Evolutionary conservation across 2,113 vertebrate genomes (phyloP), one percentile per base, ranked within the genome.

Genomic region (Petroica traversi): DNA sequence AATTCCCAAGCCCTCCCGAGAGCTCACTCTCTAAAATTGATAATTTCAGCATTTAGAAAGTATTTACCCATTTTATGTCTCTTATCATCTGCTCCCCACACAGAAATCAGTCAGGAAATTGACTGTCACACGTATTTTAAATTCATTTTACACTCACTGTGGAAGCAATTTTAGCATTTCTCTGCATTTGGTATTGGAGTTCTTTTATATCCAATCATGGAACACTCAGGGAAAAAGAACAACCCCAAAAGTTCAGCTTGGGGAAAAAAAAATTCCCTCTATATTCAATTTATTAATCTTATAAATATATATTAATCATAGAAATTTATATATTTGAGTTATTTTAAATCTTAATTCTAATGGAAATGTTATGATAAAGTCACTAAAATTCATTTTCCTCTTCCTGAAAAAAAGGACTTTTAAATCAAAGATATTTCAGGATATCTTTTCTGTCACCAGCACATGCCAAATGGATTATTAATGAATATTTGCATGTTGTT

Each of bases 41-140:
- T 91, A 58, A 86, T 69, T 92, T 78, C 49, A 62, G 8, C 34
- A 33, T 64, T 96, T 83, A 36, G 48, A 92, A 76, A 72, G 2
- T 20, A 85, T 79, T 88, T 90, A 63, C 68, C 63, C 54, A 45
- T 92, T 88, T 43, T 74, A 49, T 34, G 13, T 5, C 20, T 45
- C 57, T 74, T 77, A 58, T 69, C 68, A 33, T 11, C 48, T 59
- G 19, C 41, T 55, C 36, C 28, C 34, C 52, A 33, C 12, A 41
- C 12, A 73, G 69, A 92, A 96, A 82, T 23, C 45, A 64, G 29
- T 45, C 76, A 89, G 68, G 23, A 93, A 92, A 87, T 71, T 55
- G 73, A 41, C 73, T 74, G 41, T 25, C 55, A 57, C 48, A 52
- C 5, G 13, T 49, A 58, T 71, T 95, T 95, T 41, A 74, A 8